These are phyloP conservation scores for Stigmatopora argus DNA, from an alignment of 2,113 vertebrate species.

Conservation along the genomic window DNA sequence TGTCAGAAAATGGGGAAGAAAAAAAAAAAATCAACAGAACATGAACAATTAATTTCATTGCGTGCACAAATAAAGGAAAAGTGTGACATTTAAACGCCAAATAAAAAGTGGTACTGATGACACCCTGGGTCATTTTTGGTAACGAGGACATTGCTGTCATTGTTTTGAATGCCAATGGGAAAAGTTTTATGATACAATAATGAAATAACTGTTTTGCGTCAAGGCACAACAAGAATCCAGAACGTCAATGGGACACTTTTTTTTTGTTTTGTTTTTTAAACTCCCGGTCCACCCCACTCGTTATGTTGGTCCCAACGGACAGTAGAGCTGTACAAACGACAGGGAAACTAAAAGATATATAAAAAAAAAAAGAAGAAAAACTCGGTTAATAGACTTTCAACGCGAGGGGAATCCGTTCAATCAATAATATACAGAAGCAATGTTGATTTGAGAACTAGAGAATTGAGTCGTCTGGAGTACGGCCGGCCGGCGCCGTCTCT, in stretches of 20 bases:
- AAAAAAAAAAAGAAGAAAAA: slow-evolving; percentile 4
- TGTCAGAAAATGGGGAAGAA: slow-evolving; percentile 53
- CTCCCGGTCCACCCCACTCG: not conserved
- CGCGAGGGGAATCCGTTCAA: slow-evolving; percentile 37
- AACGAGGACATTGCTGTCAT: slow-evolving; percentile 36
- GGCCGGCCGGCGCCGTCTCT: slow-evolving; percentile 37
- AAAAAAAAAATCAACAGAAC: slow-evolving; percentile 50
- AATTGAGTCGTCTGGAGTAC: slow-evolving; percentile 50
- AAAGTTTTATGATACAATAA: slow-evolving; percentile 44
- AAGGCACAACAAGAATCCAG: slow-evolving; percentile 75
- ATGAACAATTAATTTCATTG: slow-evolving; percentile 54
- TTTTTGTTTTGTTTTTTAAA: slow-evolving; percentile 24
- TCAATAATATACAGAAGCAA: slow-evolving; percentile 60
- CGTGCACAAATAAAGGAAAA: slow-evolving; percentile 58
- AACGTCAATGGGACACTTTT: slow-evolving; percentile 54
- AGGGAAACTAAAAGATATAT: slow-evolving; percentile 27
- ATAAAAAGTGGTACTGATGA: slow-evolving; percentile 39
- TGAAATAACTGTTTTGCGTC: slow-evolving; percentile 64
- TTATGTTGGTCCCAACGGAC: slow-evolving; percentile 71
- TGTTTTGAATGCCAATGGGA: slow-evolving; percentile 59
- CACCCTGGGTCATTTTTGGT: slow-evolving; percentile 29
- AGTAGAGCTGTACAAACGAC: slow-evolving; percentile 68
- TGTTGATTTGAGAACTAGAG: slow-evolving; percentile 38
- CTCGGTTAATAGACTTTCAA: slow-evolving; percentile 44
- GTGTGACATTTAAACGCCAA: slow-evolving; percentile 43